These are phyloP conservation scores for Pterocles gutturalis DNA, from an alignment of 2,113 vertebrate species.

Conservation along the genomic window DNA sequence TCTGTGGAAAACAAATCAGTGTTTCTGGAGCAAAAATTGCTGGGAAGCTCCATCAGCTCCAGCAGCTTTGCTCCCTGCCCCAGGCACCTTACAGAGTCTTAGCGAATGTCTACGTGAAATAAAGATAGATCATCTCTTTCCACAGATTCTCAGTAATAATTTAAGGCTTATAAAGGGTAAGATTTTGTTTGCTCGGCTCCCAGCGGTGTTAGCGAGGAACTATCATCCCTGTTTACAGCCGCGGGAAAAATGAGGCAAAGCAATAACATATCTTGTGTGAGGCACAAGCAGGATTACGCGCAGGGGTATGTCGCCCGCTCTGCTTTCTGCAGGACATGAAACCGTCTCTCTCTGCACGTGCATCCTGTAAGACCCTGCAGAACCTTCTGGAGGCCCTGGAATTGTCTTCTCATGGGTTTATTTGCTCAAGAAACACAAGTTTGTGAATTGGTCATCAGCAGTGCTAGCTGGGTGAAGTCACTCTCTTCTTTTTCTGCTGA, in stretches of 20 bases:
- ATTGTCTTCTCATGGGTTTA: neutral
- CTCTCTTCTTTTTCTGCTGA: neutral
- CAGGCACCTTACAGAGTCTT: neutral
- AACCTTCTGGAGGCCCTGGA: neutral
- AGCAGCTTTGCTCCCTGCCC: constrained; percentile 33
- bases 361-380: neutral
- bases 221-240: neutral
- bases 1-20: neutral
- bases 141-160: constrained; percentile 52
- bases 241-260: neutral
- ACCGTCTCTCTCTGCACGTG: neutral
- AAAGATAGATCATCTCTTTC: constrained; percentile 30
- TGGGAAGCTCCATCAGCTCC: constrained; percentile 21
- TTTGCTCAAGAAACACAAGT: neutral
- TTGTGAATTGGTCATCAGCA: neutral
- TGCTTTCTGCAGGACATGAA: neutral
- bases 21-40: constrained; percentile 24
- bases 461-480: neutral
- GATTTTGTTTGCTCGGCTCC: constrained; percentile 49
- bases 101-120: neutral
- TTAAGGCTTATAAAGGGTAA: constrained; percentile 41
- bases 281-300: neutral
- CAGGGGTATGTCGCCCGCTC: rapidly evolving
- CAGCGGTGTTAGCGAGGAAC: neutral
- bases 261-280: neutral